Percentiles rank a stretch among this genome's conserved stretches.
Evolutionary conservation across 2,888 invertebrate genomes (phyloP).

Genomic region (Lomographa bimaculata): DNA sequence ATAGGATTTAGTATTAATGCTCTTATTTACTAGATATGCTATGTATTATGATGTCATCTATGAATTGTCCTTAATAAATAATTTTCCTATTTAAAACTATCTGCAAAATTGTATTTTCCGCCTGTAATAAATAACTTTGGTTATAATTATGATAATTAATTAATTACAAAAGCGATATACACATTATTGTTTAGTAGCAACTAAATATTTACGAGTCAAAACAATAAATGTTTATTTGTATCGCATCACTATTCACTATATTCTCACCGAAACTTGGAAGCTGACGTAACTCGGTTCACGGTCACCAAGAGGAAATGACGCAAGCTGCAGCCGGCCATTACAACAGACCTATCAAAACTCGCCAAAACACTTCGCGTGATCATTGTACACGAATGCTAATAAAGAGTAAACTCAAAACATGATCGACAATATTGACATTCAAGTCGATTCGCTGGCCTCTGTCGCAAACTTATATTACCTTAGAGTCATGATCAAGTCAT

Average conservation of each 20-base stretch:
- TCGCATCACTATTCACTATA: slow-evolving; percentile 17
- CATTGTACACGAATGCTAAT: slow-evolving; percentile 32
- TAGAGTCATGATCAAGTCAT: slow-evolving; percentile 27
- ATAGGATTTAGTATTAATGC: too few relatives aligned
- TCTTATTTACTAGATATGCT: too few relatives aligned
- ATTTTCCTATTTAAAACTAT: slow-evolving; percentile 37
- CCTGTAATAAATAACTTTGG: too few relatives aligned
- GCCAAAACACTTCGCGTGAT: slow-evolving; percentile 62
- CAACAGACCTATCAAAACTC: slow-evolving; percentile 56
- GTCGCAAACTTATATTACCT: slow-evolving; percentile 4
- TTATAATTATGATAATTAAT: too few relatives aligned
- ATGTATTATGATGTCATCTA: slow-evolving; percentile 52
- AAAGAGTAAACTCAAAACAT: slow-evolving; percentile 31
- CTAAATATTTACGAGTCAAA: slow-evolving; percentile 11
- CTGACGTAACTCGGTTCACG: slow-evolving; percentile 80
- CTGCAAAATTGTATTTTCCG: slow-evolving; percentile 27
- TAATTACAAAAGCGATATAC: slow-evolving; percentile 10
- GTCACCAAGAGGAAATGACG: slow-evolving; percentile 81
- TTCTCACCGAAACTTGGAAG: slow-evolving; percentile 45
- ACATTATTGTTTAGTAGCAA: slow-evolving; percentile 1
- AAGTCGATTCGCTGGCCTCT: slow-evolving; percentile 6
- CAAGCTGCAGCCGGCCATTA: slow-evolving; percentile 64
- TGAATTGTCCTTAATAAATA: slow-evolving; percentile 41
- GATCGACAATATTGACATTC: slow-evolving; percentile 33
- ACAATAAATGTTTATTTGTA: slow-evolving; percentile 22